Conservation (phyloP, 2,888 invertebrate species). For the Gandaritis pyraliata region DNA sequence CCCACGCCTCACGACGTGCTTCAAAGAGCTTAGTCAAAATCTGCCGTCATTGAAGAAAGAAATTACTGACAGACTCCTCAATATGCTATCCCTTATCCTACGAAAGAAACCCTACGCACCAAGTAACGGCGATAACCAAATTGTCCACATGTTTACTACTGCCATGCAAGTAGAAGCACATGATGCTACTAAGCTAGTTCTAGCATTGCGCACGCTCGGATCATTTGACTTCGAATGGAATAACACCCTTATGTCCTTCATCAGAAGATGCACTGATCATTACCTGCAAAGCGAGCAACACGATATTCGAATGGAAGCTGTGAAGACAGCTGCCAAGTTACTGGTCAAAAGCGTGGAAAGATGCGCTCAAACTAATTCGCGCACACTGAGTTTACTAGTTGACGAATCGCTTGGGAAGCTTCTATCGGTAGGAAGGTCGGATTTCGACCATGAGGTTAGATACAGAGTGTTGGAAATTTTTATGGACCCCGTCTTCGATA, state of each 20-base stretch:
- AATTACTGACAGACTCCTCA: slow-evolving; percentile 95
- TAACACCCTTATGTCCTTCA: slow-evolving; percentile 94
- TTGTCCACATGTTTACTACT: slow-evolving; percentile 70
- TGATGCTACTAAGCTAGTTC: slow-evolving; percentile 93
- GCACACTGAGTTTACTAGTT: slow-evolving; percentile 94
- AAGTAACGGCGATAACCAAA: slow-evolving; percentile 80
- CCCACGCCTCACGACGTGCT: slow-evolving; percentile 94
- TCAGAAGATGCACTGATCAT: slow-evolving; percentile 95
- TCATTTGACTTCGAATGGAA: slow-evolving; percentile 96
- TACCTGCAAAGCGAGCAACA: slow-evolving; percentile 95
- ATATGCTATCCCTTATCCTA: slow-evolving; percentile 94
- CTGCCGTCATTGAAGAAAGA: slow-evolving; percentile 95
- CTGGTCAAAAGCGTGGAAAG: slow-evolving; percentile 92
- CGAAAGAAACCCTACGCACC: slow-evolving; percentile 92
- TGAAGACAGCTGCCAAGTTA: slow-evolving; percentile 95
- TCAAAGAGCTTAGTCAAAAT: slow-evolving; percentile 94
- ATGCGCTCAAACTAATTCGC: slow-evolving; percentile 87
- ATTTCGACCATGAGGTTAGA: slow-evolving; percentile 97
- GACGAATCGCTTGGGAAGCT: slow-evolving; percentile 96
- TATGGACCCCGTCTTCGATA: slow-evolving; percentile 94
- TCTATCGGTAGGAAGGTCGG: slow-evolving; percentile 96
- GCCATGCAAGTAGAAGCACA: slow-evolving; percentile 82
- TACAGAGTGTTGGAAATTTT: slow-evolving; percentile 96
- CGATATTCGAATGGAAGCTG: slow-evolving; percentile 95
- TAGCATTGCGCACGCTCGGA: slow-evolving; percentile 96